These are phyloP conservation scores for Eudorcas thomsonii DNA, from an alignment of 2,113 vertebrate genomes.

Conservation along the genomic window DNA sequence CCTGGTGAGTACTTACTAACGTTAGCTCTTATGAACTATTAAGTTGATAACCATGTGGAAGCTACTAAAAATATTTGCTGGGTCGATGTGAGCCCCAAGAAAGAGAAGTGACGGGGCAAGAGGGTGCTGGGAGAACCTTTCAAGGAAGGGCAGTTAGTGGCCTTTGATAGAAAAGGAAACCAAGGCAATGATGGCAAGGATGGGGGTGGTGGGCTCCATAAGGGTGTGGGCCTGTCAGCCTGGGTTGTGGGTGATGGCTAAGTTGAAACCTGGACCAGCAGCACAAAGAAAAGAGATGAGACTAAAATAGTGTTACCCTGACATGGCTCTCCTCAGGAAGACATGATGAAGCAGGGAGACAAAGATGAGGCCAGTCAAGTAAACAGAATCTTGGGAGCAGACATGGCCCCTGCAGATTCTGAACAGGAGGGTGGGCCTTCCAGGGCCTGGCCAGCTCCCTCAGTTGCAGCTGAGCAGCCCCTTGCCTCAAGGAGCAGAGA, in stretches of 20 bases:
- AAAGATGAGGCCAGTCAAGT: neutral
- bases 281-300: neutral
- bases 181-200: neutral
- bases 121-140: neutral
- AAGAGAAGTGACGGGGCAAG: neutral
- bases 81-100: neutral
- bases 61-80: neutral
- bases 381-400: neutral
- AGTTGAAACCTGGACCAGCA: neutral
- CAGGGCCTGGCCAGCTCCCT: neutral
- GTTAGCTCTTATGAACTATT: constrained; percentile 1
- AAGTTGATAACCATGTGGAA: neutral
- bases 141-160: neutral
- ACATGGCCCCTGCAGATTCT: neutral
- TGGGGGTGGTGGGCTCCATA: neutral
- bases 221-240: neutral
- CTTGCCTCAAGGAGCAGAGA: neutral
- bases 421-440: neutral
- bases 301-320: neutral
- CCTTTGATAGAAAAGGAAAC: neutral
- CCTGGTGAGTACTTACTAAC: neutral
- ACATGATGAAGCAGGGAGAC: constrained; percentile 23
- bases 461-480: neutral
- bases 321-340: neutral
- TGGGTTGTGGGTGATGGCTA: neutral